Conservation (phyloP, 2,797 vertebrate species). For the Hippoglossus hippoglossus region DNA sequence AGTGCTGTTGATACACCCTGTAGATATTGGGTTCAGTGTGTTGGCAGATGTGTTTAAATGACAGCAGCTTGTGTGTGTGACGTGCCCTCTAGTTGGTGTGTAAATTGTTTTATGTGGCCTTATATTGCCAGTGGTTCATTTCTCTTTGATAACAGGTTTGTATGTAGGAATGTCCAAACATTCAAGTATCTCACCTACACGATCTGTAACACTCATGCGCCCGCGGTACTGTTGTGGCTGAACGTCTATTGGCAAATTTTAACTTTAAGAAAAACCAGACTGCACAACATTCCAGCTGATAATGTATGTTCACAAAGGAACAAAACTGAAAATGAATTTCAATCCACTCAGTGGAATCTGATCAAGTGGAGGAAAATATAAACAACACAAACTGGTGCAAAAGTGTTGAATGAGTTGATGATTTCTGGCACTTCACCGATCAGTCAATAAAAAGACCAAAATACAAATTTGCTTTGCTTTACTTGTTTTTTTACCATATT, state of each 20-base stretch:
- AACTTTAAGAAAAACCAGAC: conserved; percentile 41
- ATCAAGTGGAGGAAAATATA: conserved; percentile 29
- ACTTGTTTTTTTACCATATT: conserved; percentile 7
- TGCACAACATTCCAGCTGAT: conserved; percentile 61
- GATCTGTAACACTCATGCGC: conserved; percentile 55
- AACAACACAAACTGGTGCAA: conserved; percentile 42
- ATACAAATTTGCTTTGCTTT: conserved; percentile 28
- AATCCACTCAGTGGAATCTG: conserved; percentile 25
- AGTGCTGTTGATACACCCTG: conserved; percentile 67
- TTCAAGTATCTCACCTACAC: conserved; percentile 49
- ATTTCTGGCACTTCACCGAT: conserved; percentile 59
- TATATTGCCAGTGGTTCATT: conserved; percentile 73
- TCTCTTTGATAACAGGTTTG: conserved; percentile 72
- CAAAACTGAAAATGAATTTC: conserved; percentile 2
- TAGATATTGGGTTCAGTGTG: conserved; percentile 68
- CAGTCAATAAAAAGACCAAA: conserved; percentile 75
- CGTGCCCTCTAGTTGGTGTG: conserved; percentile 68
- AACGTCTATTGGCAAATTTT: conserved; percentile 44
- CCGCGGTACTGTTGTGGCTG: conserved; percentile 53
- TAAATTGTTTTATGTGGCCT: conserved; percentile 77
- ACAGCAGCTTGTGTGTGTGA: conserved; percentile 69
- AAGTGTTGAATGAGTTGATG: conserved; percentile 60
- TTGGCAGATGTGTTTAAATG: conserved; percentile 59
- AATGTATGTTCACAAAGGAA: conserved; percentile 24
- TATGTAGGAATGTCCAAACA: conserved; percentile 61